Evolutionary conservation across 2,888 invertebrate genomes (phyloP), one percentile per base, ranked within the genome.

Genomic region (Xestoiulus laeticollis): DNA sequence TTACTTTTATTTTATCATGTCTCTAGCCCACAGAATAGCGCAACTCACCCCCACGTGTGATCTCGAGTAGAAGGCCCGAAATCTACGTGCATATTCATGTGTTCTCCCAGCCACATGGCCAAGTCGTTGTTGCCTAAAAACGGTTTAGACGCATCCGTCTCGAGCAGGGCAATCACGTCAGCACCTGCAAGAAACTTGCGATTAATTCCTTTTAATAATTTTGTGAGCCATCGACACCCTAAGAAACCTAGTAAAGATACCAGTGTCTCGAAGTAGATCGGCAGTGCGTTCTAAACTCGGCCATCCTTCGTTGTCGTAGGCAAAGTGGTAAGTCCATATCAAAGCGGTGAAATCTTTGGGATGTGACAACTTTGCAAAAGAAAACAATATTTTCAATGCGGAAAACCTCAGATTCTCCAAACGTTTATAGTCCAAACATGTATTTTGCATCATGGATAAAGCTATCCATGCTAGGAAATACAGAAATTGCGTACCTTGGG

Each of bases 301-400:
- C 92, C 92, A 92, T 38, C 92, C 92, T 88, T 90, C 90, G 89
- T 92, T 92, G 88, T 92, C 92, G 89, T 92, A 92, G 43, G 92
- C 92, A 90, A 92, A 92, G 89, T 92, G 92, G 89, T 91, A 92
- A 3, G 92, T 92, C 92, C 92, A 92, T 26, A 92, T 92, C 32
- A 91, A 91, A 5, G 92, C 90, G 0, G 91, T 90, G 87, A 92
- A 91, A 86, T 90, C 90, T 33, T 90, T 90, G 30, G 91, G 90
- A 32, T 68, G 68, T 8, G 26, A 68, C 22, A 68, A 8, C 68
- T 68, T 22, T 68, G 10, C 4, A 68, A 22, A 22, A 10, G n/a
- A 68, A 22, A 68, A 8, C 1, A 68, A n/a, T 32, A 86, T 88
- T 38, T 38, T 38, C 5, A 38, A 38, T 38, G 8, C 38, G 38